These are phyloP conservation scores for Vespertilio murinus DNA, from an alignment of 2,797 vertebrate species.

Conservation along the genomic window DNA sequence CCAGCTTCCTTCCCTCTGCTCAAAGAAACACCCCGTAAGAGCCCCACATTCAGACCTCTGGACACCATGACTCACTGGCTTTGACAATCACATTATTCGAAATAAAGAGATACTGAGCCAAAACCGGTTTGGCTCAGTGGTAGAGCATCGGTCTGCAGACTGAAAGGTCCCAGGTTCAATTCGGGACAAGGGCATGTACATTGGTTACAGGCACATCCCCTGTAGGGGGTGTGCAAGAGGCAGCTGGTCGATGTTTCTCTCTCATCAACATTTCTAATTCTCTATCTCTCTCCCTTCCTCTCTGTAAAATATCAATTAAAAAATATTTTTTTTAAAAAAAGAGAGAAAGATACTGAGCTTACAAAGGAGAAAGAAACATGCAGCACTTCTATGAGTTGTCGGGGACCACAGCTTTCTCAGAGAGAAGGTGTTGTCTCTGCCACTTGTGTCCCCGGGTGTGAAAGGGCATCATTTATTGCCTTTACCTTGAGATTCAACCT, in stretches of 20 bases:
- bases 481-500: constrained; percentile 32
- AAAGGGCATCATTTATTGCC: neutral
- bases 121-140: too few species aligned
- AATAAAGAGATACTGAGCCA: neutral
- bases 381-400: neutral
- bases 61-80: constrained; percentile 62
- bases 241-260: too few species aligned
- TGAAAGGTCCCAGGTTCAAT: too few species aligned
- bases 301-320: too few species aligned
- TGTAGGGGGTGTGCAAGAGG: too few species aligned
- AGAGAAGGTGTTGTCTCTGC: neutral
- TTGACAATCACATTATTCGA: constrained; percentile 48
- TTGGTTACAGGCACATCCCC: too few species aligned
- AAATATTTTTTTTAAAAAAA: too few species aligned
- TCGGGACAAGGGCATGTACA: too few species aligned
- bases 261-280: too few species aligned
- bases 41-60: neutral
- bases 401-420: neutral
- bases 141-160: too few species aligned
- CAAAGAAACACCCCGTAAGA: constrained; percentile 54
- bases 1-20: constrained; percentile 51
- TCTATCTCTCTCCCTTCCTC: too few species aligned
- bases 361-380: neutral
- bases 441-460: neutral
- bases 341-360: neutral